Conservation (phyloP, 2,888 invertebrate species). For the Maniola hyperantus region DNA sequence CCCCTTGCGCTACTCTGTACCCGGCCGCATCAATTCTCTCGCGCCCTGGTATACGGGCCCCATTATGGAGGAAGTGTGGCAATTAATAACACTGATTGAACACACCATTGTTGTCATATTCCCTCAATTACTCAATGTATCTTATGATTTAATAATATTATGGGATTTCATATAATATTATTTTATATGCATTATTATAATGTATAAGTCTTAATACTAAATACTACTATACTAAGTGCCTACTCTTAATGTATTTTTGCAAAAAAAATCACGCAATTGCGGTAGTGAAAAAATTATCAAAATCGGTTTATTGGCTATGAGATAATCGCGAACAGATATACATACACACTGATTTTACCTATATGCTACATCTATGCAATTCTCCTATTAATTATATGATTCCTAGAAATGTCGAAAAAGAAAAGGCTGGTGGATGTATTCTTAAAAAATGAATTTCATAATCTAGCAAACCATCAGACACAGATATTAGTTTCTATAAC, state of each 20-base stretch:
- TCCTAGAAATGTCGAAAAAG: too few relatives aligned
- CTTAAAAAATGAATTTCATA: not conserved
- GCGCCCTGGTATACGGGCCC: constrained; percentile 59
- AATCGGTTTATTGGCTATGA: too few relatives aligned
- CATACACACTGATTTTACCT: too few relatives aligned
- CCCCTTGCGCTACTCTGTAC: constrained; percentile 17
- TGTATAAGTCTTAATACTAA: not conserved
- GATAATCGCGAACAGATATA: too few relatives aligned
- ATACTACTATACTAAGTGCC: too few relatives aligned
- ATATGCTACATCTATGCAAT: too few relatives aligned
- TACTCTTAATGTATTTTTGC: too few relatives aligned
- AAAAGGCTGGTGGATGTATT: not conserved
- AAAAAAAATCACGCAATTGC: too few relatives aligned
- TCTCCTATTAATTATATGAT: too few relatives aligned
- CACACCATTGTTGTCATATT: constrained; percentile 56
- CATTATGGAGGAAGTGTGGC: constrained; percentile 58
- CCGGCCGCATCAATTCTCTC: constrained; percentile 27
- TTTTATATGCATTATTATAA: not conserved
- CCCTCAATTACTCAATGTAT: constrained; percentile 36
- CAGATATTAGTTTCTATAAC: too few relatives aligned
- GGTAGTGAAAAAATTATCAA: too few relatives aligned
- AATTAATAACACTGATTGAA: constrained; percentile 70
- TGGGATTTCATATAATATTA: constrained; percentile 11
- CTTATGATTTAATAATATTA: constrained; percentile 22
- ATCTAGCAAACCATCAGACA: too few relatives aligned